These are phyloP conservation scores for Pogonocichla stellata DNA, from an alignment of 2,113 vertebrate species.

Conservation along the genomic window DNA sequence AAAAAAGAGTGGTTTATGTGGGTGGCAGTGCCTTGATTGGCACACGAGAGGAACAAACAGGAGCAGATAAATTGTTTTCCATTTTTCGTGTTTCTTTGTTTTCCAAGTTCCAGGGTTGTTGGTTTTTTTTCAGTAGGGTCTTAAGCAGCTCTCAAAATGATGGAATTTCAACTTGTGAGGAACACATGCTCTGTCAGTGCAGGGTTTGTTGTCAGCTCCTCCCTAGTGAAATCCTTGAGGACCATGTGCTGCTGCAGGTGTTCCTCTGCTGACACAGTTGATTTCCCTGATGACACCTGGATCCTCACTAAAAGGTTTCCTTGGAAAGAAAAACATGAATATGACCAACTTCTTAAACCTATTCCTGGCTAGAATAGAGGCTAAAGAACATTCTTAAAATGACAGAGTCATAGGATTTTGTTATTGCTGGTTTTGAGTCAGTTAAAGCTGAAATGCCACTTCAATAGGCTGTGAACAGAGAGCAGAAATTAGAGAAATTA, in stretches of 20 bases:
- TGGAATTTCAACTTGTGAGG: background rate
- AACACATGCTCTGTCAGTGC: background rate
- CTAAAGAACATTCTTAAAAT: background rate
- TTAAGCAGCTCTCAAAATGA: background rate
- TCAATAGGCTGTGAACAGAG: background rate
- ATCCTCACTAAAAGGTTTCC: background rate
- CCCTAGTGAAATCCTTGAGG: background rate
- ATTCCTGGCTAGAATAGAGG: background rate
- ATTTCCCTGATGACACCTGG: background rate
- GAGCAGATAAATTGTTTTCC: background rate
- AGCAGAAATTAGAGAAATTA: background rate
- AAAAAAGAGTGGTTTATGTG: background rate
- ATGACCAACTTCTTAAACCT: background rate
- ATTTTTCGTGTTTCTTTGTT: background rate
- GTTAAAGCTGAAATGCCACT: background rate
- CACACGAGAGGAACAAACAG: slow-evolving; percentile 4
- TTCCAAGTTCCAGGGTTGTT: background rate
- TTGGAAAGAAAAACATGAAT: background rate
- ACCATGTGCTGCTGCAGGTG: background rate
- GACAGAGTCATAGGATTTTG: background rate
- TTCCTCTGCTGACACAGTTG: background rate
- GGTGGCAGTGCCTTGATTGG: slow-evolving; percentile 32
- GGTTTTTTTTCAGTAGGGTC: background rate
- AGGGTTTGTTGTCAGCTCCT: background rate
- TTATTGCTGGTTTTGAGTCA: background rate